Percentiles rank a stretch among this genome's conserved stretches.
Conservation (phyloP, 64 coral and sea anemone genomes). For the Stichodactyla mertensii region DNA sequence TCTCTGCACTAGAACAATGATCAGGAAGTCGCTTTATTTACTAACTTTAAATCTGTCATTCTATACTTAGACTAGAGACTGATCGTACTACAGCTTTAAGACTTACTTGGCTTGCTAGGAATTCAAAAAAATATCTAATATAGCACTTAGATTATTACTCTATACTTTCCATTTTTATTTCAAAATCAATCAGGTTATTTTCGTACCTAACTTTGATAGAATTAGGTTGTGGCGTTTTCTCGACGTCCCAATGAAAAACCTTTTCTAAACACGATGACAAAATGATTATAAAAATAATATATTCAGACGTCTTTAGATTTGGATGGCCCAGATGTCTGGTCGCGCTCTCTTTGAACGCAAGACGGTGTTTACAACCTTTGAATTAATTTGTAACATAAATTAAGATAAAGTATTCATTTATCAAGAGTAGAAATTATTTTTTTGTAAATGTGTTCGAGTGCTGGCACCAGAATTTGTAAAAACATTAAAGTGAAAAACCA, state of each 20-base stretch:
- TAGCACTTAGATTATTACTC: neutral
- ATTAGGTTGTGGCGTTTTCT: neutral
- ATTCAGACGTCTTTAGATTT: conserved; percentile 17
- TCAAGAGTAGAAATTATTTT: conserved; percentile 1
- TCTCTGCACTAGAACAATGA: conserved; percentile 17
- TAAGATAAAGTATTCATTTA: neutral
- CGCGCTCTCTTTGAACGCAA: conserved; percentile 7
- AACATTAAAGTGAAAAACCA: conserved; percentile 1
- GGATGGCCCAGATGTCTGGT: neutral
- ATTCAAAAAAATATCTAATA: neutral
- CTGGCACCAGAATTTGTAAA: conserved; percentile 29
- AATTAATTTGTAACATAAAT: conserved; percentile 2
- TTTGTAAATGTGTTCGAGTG: conserved; percentile 23
- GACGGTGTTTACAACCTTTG: conserved; percentile 8
- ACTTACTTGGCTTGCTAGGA: neutral
- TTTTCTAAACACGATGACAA: conserved; percentile 3
- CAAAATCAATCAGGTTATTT: neutral
- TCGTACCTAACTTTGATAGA: neutral
- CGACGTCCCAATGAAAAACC: neutral
- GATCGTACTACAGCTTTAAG: neutral
- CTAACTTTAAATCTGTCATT: conserved; percentile 1
- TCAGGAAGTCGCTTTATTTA: conserved; percentile 18
- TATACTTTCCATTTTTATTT: neutral
- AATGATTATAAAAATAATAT: conserved; percentile 15
- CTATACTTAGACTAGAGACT: conserved; percentile 5